Evolutionary conservation across 2,888 invertebrate species (phyloP), one percentile per base, ranked within the genome.

Genomic region (Synanthedon myopaeformis): DNA sequence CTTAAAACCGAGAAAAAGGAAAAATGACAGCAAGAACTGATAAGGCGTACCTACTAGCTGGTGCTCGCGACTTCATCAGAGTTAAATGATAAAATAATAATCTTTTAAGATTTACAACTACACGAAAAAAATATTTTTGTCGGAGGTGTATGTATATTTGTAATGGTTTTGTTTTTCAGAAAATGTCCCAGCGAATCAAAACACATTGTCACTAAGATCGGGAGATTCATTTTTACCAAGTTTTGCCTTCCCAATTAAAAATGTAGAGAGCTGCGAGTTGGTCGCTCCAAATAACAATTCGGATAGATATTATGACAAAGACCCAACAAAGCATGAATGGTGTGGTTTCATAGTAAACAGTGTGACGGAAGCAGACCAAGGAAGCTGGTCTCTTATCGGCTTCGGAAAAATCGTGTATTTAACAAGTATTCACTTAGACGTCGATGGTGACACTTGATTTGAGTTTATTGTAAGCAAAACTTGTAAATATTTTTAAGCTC

Each of bases 381-480:
- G 85, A 0, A 0, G 55, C 0, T 86, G 85, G 85, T 64, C n/a
- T 2, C 74, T 86, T 3, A 59, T 68, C 0, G 86, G 70, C 0
- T 72, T 84, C 0, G 84, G 83, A 0, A 69, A 59, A 19, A 76
- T 85, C 3, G 68, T 78, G 0, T 81, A 79, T 17, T 58, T 63
- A 55, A 71, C 71, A 0, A 63, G 59, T 13, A 57, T 67, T 1
- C 52, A 52, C 51, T 59, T 79, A 41, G 57, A 58, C 51, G 58
- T 74, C 41, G 13, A 12, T 35, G 10, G 10, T 35, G 35, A 35
- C 35, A 35, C 8, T 35, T 35, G 10, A 35, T 35, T 2, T 10
- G 10, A 35, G 10, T 10, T 35, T 35, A 35, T 35, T 35, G 35
- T 35, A 10, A 35, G 35, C 2, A 10, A 35, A 35, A 35, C 10